Percentiles rank a stretch among this genome's conserved stretches.
Conservation (phyloP, 2,113 vertebrate species). For the Marmota flaviventris region DNA sequence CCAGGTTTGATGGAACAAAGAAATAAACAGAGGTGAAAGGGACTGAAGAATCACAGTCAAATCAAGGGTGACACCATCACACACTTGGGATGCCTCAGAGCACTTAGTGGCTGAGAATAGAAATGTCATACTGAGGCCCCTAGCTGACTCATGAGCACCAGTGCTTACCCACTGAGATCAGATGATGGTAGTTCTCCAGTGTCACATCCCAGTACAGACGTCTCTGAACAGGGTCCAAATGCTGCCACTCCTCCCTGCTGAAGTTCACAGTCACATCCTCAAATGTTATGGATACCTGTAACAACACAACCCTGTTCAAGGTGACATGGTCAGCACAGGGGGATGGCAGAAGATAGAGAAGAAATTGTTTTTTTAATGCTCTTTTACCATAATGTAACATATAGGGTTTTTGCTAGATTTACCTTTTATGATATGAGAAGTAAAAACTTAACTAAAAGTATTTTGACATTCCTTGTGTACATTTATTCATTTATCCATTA, state of each 20-base stretch:
- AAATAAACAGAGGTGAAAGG: conserved; percentile 8
- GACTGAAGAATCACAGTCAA: conserved; percentile 3
- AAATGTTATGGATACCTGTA: conserved; percentile 64
- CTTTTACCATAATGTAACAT: conserved; percentile 16
- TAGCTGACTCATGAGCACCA: neutral
- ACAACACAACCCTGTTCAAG: conserved; percentile 58
- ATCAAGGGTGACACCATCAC: neutral
- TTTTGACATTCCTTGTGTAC: neutral
- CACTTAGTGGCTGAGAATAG: conserved; percentile 24
- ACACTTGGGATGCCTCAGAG: neutral
- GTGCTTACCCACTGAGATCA: conserved; percentile 70
- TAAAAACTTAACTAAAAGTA: neutral
- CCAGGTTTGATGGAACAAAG: conserved; percentile 47
- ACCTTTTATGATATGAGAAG: conserved; percentile 33
- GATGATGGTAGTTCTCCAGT: conserved; percentile 73
- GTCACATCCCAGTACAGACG: conserved; percentile 70
- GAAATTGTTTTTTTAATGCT: conserved; percentile 14
- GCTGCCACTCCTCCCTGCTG: conserved; percentile 77
- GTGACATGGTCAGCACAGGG: neutral
- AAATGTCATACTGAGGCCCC: neutral
- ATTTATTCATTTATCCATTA: conserved; percentile 7
- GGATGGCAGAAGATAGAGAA: neutral
- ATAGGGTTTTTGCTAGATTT: conserved; percentile 16
- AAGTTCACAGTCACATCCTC: conserved; percentile 75
- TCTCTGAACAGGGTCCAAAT: conserved; percentile 64